A percentile compares a stretch with the other conserved stretches of the same genome.
Evolutionary conservation across 2,797 vertebrate species (phyloP).

Genomic region (Periophthalmus magnuspinnatus): DNA sequence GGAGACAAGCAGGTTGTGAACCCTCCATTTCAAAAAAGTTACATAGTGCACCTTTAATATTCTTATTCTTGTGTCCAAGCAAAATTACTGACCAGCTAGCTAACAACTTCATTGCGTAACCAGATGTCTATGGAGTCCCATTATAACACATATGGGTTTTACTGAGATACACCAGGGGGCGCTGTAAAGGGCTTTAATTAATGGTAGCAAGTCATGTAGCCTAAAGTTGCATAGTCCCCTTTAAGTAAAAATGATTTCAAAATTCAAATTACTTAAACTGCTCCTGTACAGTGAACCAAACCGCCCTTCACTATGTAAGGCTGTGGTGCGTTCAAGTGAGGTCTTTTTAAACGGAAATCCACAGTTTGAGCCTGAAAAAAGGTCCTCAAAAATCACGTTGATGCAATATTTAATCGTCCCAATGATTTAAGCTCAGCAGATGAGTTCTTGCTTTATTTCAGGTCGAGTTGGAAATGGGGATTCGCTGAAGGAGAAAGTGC

Average conservation of each 20-base stretch:
- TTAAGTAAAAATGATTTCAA: not conserved
- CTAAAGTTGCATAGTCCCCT: not conserved
- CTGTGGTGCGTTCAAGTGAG: slow-evolving; percentile 32
- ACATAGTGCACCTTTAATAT: not conserved
- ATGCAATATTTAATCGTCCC: slow-evolving; percentile 20
- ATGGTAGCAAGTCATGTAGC: too few relatives aligned
- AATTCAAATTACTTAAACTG: slow-evolving; percentile 30
- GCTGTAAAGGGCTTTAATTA: not conserved
- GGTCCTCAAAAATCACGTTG: slow-evolving; percentile 6
- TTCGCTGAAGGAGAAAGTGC: slow-evolving; percentile 75
- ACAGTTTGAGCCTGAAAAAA: not conserved
- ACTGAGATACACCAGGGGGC: not conserved
- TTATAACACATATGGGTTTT: not conserved
- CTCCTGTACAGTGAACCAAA: slow-evolving; percentile 45
- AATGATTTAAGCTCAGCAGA: slow-evolving; percentile 69
- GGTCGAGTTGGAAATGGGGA: slow-evolving; percentile 66
- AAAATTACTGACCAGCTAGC: not conserved
- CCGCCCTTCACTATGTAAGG: slow-evolving; percentile 42
- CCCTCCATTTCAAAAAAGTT: not conserved
- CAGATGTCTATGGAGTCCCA: too few relatives aligned
- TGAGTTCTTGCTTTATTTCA: slow-evolving; percentile 80
- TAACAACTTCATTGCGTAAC: not conserved
- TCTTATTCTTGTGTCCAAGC: not conserved
- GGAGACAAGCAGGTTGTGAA: not conserved
- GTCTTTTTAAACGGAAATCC: slow-evolving; percentile 13